Evolutionary conservation across 2,888 invertebrate species (phyloP).

Genomic region (Ochropleura leucogaster): DNA sequence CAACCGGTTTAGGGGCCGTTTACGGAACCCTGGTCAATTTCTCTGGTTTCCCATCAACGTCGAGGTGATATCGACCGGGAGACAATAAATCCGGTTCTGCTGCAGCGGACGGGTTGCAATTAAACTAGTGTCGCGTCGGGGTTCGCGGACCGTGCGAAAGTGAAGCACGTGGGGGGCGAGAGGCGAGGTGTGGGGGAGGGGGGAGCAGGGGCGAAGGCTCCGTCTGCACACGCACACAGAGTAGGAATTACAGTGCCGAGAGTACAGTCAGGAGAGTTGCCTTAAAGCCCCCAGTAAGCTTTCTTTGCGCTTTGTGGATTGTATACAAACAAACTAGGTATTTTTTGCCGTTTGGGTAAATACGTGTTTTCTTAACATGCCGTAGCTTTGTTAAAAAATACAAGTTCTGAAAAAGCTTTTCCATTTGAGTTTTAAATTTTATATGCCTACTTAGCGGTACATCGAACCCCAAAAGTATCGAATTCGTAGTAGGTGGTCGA

Average conservation of each 20-base stretch:
- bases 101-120: constrained; percentile 87
- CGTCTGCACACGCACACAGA: constrained; percentile 66
- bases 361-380: neutral
- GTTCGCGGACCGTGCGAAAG: constrained; percentile 89
- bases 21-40: constrained; percentile 75
- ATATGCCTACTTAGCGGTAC: neutral
- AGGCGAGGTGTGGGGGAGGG: constrained; percentile 62
- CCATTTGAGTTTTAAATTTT: neutral
- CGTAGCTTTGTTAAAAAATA: neutral
- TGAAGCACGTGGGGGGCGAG: constrained; percentile 79
- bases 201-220: constrained; percentile 66
- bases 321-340: constrained; percentile 2
- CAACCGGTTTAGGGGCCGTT: constrained; percentile 64
- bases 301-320: constrained; percentile 20
- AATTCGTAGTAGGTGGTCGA: constrained; percentile 36
- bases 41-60: constrained; percentile 77
- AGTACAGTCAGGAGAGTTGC: constrained; percentile 8
- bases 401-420: neutral
- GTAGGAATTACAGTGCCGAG: constrained; percentile 45
- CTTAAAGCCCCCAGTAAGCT: constrained; percentile 32
- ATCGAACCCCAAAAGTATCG: neutral
- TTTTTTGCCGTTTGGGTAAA: neutral
- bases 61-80: constrained; percentile 84
- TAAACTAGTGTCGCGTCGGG: constrained; percentile 89
- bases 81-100: constrained; percentile 89